phyloP scores from a whole-genome alignment of 2,888 invertebrate genomes.

The Elgonia sp. region DNA sequence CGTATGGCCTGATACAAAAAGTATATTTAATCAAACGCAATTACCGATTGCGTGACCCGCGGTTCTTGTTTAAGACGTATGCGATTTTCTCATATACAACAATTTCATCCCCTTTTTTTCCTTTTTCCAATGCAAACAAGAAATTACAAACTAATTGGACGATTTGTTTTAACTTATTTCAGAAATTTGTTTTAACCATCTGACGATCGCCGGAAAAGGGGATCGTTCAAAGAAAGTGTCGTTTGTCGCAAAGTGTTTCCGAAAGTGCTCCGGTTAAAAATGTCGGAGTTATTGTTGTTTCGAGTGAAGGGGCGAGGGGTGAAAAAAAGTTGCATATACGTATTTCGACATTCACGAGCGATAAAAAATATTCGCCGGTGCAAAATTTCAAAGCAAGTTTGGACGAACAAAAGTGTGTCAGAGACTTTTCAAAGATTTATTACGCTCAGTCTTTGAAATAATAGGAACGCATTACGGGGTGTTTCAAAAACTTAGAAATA shows the following conservation, averaged over 20 bases:
- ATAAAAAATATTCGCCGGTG: conserved; percentile 34
- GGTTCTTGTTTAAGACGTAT: not conserved
- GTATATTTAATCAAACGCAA: conserved; percentile 54
- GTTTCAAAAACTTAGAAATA: conserved; percentile 31
- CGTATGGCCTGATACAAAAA: conserved; percentile 25
- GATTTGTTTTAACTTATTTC: not conserved
- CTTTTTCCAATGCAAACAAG: not conserved
- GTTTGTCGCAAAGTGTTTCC: conserved; percentile 28
- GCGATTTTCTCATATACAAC: not conserved
- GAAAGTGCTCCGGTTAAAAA: conserved; percentile 18
- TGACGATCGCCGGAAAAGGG: not conserved
- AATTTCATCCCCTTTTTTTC: not conserved
- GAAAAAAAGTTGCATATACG: not conserved
- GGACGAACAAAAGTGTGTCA: conserved; percentile 49
- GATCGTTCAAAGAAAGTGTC: conserved; percentile 3
- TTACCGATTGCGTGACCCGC: conserved; percentile 49
- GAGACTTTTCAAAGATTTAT: conserved; percentile 60
- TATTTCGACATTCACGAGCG: conserved; percentile 32
- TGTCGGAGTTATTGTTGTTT: conserved; percentile 23
- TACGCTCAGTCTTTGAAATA: conserved; percentile 46
- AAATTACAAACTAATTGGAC: not conserved
- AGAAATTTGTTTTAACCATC: not conserved
- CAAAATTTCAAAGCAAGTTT: conserved; percentile 39
- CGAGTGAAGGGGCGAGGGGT: not conserved
- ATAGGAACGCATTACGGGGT: conserved; percentile 43